A percentile compares a stretch with the other conserved stretches of the same genome.
Conservation (phyloP, 2,888 invertebrate genomes). For the Aphodius sticticus region DNA sequence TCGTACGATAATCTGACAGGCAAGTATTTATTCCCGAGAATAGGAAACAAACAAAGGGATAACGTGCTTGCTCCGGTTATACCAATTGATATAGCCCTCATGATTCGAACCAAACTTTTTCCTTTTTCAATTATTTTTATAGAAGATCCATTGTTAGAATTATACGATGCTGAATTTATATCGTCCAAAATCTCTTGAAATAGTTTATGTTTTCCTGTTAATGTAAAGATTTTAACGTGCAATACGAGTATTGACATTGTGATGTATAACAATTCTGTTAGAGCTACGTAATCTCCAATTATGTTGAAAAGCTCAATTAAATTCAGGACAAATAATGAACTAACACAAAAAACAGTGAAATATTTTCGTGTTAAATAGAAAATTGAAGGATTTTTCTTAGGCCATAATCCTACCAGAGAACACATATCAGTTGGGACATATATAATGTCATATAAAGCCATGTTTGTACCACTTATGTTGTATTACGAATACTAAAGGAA, state of each 20-base stretch:
- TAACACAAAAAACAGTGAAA: background rate
- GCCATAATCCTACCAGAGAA: slow-evolving; percentile 4
- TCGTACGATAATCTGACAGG: slow-evolving; percentile 26
- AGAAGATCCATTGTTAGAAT: background rate
- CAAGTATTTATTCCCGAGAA: slow-evolving; percentile 22
- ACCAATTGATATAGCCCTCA: slow-evolving; percentile 15
- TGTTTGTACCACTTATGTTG: background rate
- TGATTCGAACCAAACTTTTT: slow-evolving; percentile 5
- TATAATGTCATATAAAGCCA: background rate
- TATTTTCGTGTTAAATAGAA: background rate
- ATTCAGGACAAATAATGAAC: background rate
- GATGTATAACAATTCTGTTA: slow-evolving; percentile 19
- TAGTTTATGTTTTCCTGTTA: background rate
- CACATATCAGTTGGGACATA: background rate
- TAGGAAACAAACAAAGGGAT: slow-evolving; percentile 19
- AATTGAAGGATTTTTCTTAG: slow-evolving; percentile 19
- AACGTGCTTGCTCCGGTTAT: background rate
- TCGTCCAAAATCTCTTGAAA: background rate
- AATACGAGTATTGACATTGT: background rate
- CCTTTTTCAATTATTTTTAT: background rate
- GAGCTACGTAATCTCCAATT: background rate
- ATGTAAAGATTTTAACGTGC: background rate
- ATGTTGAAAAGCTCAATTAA: slow-evolving; percentile 15
- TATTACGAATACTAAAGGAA: background rate
- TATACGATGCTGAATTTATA: slow-evolving; percentile 14